Base-by-base conservation (phyloP, 2,888 invertebrate genomes). In the Ethmia dodecea region DNA sequence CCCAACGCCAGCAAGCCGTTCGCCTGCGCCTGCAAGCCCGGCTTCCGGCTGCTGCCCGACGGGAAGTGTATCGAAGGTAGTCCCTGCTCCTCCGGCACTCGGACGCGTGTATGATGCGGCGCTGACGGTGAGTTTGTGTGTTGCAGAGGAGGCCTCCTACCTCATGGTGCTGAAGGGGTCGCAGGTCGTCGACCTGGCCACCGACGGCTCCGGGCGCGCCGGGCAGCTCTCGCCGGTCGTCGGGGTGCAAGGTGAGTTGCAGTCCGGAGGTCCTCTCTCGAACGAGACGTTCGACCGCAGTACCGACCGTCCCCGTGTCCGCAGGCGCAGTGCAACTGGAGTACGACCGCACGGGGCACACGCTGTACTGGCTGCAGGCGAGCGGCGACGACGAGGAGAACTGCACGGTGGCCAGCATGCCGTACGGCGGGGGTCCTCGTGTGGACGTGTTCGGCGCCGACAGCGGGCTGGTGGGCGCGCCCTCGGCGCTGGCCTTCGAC, bases 401-500 rank as follows among this genome's bases (percentile, higher is more conserved):
- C 86, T 95, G 95, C 45, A 97, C 97, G 0, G 90, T 97, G 31
- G 96, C 90, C 71, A 91, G 90, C 14, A 94, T 94, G 57, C 94
- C 94, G 0, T 93, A 95, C 52, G 92, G 92, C 8, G 97, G 96
- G 8, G 95, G 96, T 1, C 95, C 95, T 35, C 73, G 73, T 47
- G 55, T 50, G 1, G 92, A 93, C 54, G 94, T 97, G 70, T 88
- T 96, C 4, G 93, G 93, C n/a, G 72, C 87, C 3, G 94, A 94
- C 53, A 89, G 91, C 1, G 95, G 97, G n/a, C 90, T 97, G 30
- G 93, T 97, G 5, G 97, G 98, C 0, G 93, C 96, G 0, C 95
- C 98, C 0, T 94, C 94, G 20, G 91, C 95, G 0, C 90, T 99
- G 25, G 98, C 98, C 0, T 95, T 98, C 60, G 99, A 99, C 70